These are phyloP conservation scores for Pleuronectes platessa DNA, from an alignment of 2,113 vertebrate genomes.

Conservation along the genomic window DNA sequence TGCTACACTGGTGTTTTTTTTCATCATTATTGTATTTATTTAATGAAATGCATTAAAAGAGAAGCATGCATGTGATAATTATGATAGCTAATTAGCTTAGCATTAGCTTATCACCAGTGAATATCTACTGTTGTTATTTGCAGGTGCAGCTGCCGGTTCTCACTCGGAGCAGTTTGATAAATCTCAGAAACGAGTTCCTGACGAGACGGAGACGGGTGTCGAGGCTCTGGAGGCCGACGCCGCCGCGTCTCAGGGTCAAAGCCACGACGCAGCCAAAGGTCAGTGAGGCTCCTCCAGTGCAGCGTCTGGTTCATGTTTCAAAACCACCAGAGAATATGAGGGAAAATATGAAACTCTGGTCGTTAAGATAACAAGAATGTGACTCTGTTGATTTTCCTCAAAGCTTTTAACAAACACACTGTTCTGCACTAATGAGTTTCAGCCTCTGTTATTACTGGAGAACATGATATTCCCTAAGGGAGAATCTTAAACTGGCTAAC, in stretches of 20 bases:
- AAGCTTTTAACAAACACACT: not conserved
- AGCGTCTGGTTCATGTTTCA: not conserved
- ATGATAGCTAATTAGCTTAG: too few relatives aligned
- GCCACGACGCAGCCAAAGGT: conserved; percentile 53
- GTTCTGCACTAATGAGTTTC: conserved; percentile 2
- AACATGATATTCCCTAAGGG: conserved; percentile 32
- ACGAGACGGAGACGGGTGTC: conserved; percentile 43
- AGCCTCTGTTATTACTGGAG: conserved; percentile 5
- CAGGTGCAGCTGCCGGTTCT: conserved; percentile 34
- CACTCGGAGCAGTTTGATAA: conserved; percentile 20
- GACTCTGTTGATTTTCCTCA: not conserved
- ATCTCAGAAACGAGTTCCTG: conserved; percentile 5
- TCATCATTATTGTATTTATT: not conserved
- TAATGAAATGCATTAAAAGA: not conserved
- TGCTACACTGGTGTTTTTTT: not conserved
- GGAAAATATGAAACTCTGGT: not conserved
- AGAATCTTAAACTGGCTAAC: conserved; percentile 26
- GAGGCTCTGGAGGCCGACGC: conserved; percentile 43
- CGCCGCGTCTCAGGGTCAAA: conserved; percentile 1
- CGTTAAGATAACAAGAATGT: not conserved
- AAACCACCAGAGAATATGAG: too few relatives aligned
- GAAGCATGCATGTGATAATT: not conserved
- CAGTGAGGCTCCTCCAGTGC: not conserved
- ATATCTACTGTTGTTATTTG: conserved; percentile 24
- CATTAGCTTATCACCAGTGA: not conserved